A percentile compares a stretch with the other conserved stretches of the same genome.
Evolutionary conservation across 2,797 vertebrate species (phyloP).

Genomic region (Serranus cabrilla): DNA sequence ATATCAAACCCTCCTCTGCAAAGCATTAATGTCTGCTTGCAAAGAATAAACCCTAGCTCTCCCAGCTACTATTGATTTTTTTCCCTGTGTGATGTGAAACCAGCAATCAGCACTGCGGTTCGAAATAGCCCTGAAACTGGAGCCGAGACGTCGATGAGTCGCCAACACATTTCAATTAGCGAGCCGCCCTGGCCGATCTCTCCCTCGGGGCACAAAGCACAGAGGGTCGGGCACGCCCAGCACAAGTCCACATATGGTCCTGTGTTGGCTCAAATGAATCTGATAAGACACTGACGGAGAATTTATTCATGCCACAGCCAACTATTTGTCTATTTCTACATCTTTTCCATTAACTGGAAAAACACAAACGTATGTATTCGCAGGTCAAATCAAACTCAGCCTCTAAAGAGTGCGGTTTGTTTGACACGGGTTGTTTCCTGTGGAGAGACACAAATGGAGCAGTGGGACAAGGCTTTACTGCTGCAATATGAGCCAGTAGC

Average conservation of each 20-base stretch:
- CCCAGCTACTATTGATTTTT: slow-evolving; percentile 87
- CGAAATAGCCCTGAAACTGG: slow-evolving; percentile 90
- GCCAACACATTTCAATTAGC: slow-evolving; percentile 94
- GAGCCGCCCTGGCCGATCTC: slow-evolving; percentile 87
- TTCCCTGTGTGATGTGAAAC: slow-evolving; percentile 88
- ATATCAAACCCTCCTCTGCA: slow-evolving; percentile 77
- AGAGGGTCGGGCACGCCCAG: slow-evolving; percentile 78
- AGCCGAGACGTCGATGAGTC: slow-evolving; percentile 90
- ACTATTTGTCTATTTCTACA: slow-evolving; percentile 54
- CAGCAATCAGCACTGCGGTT: slow-evolving; percentile 90
- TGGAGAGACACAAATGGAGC: slow-evolving; percentile 12
- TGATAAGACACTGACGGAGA: slow-evolving; percentile 65
- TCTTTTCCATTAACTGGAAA: slow-evolving; percentile 21
- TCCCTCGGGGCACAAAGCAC: slow-evolving; percentile 86
- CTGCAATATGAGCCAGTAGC: slow-evolving; percentile 13
- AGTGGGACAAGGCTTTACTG: slow-evolving; percentile 19
- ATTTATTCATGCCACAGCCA: slow-evolving; percentile 51
- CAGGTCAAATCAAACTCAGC: slow-evolving; percentile 33
- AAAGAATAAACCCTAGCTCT: slow-evolving; percentile 85
- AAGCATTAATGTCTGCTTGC: slow-evolving; percentile 85
- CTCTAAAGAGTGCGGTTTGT: slow-evolving; percentile 31
- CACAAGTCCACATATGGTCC: slow-evolving; percentile 75
- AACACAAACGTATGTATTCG: slow-evolving; percentile 31
- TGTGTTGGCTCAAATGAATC: slow-evolving; percentile 68
- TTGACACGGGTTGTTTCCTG: slow-evolving; percentile 21